These are phyloP conservation scores for Sialia sialis DNA, from an alignment of 2,113 vertebrate genomes.

Conservation along the genomic window DNA sequence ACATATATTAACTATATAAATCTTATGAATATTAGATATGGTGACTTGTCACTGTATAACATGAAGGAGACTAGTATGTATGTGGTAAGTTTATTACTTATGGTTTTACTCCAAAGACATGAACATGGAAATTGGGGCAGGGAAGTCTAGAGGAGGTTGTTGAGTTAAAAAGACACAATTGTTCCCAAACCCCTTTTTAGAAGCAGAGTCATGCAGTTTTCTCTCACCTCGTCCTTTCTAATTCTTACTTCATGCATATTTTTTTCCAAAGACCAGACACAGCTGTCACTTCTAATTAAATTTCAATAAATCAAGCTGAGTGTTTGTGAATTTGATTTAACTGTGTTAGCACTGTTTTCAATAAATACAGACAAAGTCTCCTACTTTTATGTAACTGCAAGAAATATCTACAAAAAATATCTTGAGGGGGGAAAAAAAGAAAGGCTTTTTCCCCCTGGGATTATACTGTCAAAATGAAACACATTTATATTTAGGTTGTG, in stretches of 20 bases:
- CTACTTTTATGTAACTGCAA: neutral
- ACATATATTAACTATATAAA: neutral
- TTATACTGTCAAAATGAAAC: neutral
- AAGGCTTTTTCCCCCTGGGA: neutral
- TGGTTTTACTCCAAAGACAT: neutral
- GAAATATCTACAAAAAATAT: neutral
- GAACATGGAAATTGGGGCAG: neutral
- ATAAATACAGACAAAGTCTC: neutral
- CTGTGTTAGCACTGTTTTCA: neutral
- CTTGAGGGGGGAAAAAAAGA: neutral
- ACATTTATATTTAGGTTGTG: neutral
- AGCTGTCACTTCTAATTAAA: slow-evolving; percentile 28
- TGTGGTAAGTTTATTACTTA: neutral
- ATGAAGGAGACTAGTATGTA: neutral
- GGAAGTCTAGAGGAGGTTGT: neutral
- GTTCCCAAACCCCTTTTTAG: neutral
- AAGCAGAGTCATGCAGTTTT: neutral
- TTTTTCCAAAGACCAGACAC: neutral
- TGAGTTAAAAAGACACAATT: neutral
- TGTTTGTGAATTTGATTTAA: slow-evolving; percentile 16
- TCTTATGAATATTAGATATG: neutral
- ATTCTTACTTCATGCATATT: neutral
- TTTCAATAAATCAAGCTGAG: slow-evolving; percentile 8
- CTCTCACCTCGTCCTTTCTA: neutral
- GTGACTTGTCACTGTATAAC: neutral